These are phyloP conservation scores for Merodon equestris DNA, from an alignment of 2,888 invertebrate genomes.

Conservation along the genomic window DNA sequence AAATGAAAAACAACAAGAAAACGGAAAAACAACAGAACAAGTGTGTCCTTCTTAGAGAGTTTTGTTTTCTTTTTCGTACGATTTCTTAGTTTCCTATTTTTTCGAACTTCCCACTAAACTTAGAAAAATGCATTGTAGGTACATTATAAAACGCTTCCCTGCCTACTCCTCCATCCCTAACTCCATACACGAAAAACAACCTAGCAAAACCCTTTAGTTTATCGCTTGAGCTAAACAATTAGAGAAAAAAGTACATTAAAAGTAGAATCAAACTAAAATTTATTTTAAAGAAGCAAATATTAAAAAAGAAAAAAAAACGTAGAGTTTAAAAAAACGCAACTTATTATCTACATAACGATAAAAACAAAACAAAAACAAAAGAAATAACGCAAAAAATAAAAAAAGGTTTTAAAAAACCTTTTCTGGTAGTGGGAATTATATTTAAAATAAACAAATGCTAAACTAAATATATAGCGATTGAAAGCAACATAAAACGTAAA, in stretches of 20 bases:
- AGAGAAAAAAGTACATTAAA: conserved; percentile 40
- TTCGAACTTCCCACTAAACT: conserved; percentile 61
- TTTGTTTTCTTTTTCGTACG: conserved; percentile 10
- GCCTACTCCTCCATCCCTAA: not conserved
- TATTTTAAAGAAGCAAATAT: conserved; percentile 4
- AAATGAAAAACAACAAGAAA: conserved; percentile 34
- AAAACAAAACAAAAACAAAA: conserved; percentile 34
- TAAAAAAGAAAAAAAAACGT: not conserved
- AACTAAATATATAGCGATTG: conserved; percentile 45
- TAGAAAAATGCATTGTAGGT: conserved; percentile 9
- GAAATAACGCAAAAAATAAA: too few relatives aligned
- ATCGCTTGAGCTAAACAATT: conserved; percentile 54
- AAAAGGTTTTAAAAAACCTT: conserved; percentile 58
- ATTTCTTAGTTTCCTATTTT: not conserved
- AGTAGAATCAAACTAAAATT: conserved; percentile 41
- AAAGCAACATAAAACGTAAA: conserved; percentile 27
- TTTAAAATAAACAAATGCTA: conserved; percentile 40
- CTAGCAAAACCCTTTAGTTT: conserved; percentile 46
- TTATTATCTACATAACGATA: too few relatives aligned
- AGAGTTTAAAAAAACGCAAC: too few relatives aligned
- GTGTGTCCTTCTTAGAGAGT: conserved; percentile 60
- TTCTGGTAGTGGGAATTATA: conserved; percentile 66
- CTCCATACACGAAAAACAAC: conserved; percentile 12
- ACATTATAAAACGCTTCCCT: conserved; percentile 16
- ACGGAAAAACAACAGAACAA: conserved; percentile 24